Evolutionary conservation across 2,888 invertebrate genomes (phyloP).

Genomic region (Caenorhabditis auriculariae): DNA sequence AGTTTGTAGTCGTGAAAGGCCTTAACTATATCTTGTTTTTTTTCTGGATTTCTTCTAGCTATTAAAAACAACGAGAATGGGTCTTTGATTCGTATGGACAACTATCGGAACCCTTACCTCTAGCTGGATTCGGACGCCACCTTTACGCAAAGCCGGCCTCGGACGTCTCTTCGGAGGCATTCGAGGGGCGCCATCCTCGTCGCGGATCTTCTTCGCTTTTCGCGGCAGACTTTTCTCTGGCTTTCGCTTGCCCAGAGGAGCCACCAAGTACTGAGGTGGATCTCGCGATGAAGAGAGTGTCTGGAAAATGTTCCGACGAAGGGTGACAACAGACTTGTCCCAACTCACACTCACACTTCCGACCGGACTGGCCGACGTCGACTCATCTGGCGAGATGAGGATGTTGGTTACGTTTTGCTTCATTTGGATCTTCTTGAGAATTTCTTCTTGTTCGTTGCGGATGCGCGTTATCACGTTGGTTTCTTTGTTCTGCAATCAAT

Average conservation of each 20-base stretch:
- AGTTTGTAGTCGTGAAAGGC: too few species aligned
- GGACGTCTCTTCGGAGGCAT: slow-evolving; percentile 1
- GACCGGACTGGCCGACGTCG: slow-evolving; percentile 11
- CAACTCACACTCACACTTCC: too few species aligned
- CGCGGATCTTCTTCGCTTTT: slow-evolving; percentile 12
- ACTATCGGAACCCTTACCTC: slow-evolving; percentile 11
- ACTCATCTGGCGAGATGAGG: slow-evolving; percentile 23
- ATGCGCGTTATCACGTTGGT: slow-evolving; percentile 24
- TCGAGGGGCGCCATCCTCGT: slow-evolving; percentile 10
- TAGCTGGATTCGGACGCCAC: slow-evolving; percentile 24
- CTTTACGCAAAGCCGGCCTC: slow-evolving; percentile 3
- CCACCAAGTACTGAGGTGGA: too few species aligned
- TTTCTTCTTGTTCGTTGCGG: slow-evolving; percentile 35
- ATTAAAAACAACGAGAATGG: background rate
- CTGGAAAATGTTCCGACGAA: too few species aligned
- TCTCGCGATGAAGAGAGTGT: too few species aligned
- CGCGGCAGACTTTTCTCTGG: slow-evolving; percentile 1
- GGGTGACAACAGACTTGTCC: too few species aligned
- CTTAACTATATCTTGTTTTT: too few species aligned
- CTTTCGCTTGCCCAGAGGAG: slow-evolving; percentile 22
- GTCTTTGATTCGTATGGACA: background rate
- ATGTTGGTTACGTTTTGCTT: slow-evolving; percentile 47
- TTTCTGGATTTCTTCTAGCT: background rate
- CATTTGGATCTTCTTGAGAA: slow-evolving; percentile 37
- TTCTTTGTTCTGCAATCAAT: slow-evolving; percentile 26